Conservation (phyloP, 1,140 invertebrate genomes). For the Mactra quadrangularis region DNA sequence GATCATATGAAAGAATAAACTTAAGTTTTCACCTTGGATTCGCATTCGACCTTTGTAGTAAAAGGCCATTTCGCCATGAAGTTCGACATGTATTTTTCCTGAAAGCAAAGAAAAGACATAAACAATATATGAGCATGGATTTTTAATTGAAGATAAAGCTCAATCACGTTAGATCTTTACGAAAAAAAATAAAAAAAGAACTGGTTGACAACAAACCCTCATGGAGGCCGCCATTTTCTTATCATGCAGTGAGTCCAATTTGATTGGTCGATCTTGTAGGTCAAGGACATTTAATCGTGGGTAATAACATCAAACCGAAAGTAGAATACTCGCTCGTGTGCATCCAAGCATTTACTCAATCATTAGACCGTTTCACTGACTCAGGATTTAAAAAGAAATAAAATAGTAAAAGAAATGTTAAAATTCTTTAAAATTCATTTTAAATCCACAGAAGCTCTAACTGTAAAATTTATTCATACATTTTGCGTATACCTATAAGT, state of each 20-base stretch:
- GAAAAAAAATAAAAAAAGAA: not conserved
- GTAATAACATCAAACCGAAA: too few relatives aligned
- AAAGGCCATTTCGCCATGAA: conserved; percentile 79
- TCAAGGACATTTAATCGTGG: conserved; percentile 7
- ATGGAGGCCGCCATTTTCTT: conserved; percentile 61
- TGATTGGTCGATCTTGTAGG: conserved; percentile 34
- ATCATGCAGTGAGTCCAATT: conserved; percentile 9
- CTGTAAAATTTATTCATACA: too few relatives aligned
- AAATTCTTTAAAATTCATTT: too few relatives aligned
- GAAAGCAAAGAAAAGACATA: conserved; percentile 47
- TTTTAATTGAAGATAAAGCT: not conserved
- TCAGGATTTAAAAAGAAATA: too few relatives aligned
- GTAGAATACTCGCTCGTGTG: too few relatives aligned
- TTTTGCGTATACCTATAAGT: too few relatives aligned
- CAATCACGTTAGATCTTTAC: not conserved
- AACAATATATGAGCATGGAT: not conserved
- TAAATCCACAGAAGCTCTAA: too few relatives aligned
- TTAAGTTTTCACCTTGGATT: conserved; percentile 70
- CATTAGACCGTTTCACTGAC: too few relatives aligned
- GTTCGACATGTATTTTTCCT: conserved; percentile 70
- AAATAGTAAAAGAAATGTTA: too few relatives aligned
- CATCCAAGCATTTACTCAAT: too few relatives aligned
- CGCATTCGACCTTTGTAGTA: conserved; percentile 73
- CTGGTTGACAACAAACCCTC: conserved; percentile 33
- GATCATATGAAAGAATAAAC: not conserved